phyloP scores from a whole-genome alignment of 1,140 invertebrate genomes.

The Polypedilum pembai region DNA sequence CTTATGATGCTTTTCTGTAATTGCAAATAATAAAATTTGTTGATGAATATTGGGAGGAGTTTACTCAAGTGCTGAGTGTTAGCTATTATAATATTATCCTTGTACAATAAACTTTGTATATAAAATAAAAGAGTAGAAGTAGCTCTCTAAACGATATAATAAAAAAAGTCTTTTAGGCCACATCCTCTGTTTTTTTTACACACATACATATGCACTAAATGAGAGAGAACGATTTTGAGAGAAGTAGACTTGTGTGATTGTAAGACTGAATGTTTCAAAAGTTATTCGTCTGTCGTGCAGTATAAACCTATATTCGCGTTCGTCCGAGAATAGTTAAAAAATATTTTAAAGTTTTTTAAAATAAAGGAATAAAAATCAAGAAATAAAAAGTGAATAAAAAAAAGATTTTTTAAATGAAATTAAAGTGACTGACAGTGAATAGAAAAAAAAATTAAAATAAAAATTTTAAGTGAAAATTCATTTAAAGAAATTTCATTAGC shows the following conservation, averaged over 20 bases:
- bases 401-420: background rate
- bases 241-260: background rate
- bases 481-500: background rate
- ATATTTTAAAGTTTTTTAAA: background rate
- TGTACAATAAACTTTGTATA: too few species aligned
- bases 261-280: background rate
- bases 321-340: conserved; percentile 16
- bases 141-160: too few species aligned
- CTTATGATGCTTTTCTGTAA: conserved; percentile 22
- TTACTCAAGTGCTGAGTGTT: conserved; percentile 7
- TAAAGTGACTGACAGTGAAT: too few species aligned
- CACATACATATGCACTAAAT: background rate
- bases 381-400: background rate
- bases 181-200: background rate
- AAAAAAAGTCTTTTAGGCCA: too few species aligned
- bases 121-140: too few species aligned
- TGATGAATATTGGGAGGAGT: conserved; percentile 25
- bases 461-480: too few species aligned
- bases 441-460: too few species aligned
- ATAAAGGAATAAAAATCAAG: background rate
- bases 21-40: conserved; percentile 28
- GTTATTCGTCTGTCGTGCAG: conserved; percentile 15
- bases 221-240: background rate
- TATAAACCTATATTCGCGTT: conserved; percentile 3
- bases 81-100: conserved; percentile 20